Evolutionary conservation across 2,113 vertebrate genomes (phyloP).

Genomic region (Ciconia stormi): DNA sequence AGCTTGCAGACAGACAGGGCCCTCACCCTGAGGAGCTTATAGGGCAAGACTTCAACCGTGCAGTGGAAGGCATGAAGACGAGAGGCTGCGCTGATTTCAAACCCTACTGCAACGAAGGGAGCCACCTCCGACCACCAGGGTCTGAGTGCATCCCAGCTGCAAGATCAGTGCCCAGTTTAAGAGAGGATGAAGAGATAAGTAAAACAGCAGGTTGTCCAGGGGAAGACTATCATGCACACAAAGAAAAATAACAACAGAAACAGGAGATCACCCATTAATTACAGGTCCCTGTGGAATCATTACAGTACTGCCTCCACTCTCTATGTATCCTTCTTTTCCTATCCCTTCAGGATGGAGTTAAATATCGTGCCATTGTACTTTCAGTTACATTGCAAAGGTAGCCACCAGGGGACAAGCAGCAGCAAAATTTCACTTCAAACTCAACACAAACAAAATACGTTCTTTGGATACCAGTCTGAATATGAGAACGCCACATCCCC

Average conservation of each 20-base stretch:
- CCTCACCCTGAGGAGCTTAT: background rate
- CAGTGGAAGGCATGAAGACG: background rate
- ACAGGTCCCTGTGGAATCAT: background rate
- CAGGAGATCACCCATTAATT: background rate
- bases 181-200: background rate
- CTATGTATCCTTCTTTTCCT: background rate
- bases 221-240: background rate
- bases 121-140: background rate
- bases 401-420: background rate
- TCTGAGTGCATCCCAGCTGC: background rate
- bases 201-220: background rate
- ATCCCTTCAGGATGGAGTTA: background rate
- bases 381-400: background rate
- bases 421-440: background rate
- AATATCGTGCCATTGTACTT: background rate
- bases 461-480: background rate
- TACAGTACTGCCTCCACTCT: background rate
- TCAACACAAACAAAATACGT: background rate
- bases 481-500: background rate
- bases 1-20: background rate
- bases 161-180: background rate
- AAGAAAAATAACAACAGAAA: background rate
- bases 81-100: background rate
- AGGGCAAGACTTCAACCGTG: background rate
- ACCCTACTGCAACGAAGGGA: background rate